Evolutionary conservation across 2,113 vertebrate species (phyloP), one percentile per base, ranked within the genome.

Genomic region (Peucedramus taeniatus): DNA sequence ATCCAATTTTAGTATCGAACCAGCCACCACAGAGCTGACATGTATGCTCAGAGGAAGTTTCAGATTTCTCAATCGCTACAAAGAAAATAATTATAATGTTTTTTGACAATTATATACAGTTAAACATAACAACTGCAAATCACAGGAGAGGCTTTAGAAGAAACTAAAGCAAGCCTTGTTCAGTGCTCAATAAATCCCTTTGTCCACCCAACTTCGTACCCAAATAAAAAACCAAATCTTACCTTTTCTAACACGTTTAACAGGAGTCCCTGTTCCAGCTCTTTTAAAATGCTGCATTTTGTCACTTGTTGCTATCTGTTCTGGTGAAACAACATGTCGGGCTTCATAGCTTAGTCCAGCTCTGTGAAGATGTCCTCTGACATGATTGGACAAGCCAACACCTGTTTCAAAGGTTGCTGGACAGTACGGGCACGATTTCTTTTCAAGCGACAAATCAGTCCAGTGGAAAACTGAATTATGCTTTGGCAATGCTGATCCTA

Each of bases 1-100:
- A 98, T 96, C 99, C 99, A 83, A 99, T 99, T 98, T 99, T 99
- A 68, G 98, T 99, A 97, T 99, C 98, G 66, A 99, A 99, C 98
- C 99, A 99, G 92, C 98, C 98, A 93, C 98, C 98, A 94, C 99
- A 99, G 87, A 99, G 97, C 61, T 99, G 98, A 96, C 99, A 99
- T 3, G 98, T 98, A 93, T 99, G 98, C 96, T 99, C 98, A 83
- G 98, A 98, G 93, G 98, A 97, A 86, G 97, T 98, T 97, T 99
- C 98, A 79, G 99, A 98, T 92, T 99, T 99, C 80, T 99, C 98
- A 97, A 98, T 98, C 63, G 98, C 97, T 98, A 98, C 83, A 98
- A 97, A 97, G 86, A 97, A 97, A 89, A 79, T 22, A 97, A 96
- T 94, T 90, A 92, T 50, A 53, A 91, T 30, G 85, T 7, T 69